Conservation (phyloP, 2,113 vertebrate species). For the Porphyrio hochstetteri region DNA sequence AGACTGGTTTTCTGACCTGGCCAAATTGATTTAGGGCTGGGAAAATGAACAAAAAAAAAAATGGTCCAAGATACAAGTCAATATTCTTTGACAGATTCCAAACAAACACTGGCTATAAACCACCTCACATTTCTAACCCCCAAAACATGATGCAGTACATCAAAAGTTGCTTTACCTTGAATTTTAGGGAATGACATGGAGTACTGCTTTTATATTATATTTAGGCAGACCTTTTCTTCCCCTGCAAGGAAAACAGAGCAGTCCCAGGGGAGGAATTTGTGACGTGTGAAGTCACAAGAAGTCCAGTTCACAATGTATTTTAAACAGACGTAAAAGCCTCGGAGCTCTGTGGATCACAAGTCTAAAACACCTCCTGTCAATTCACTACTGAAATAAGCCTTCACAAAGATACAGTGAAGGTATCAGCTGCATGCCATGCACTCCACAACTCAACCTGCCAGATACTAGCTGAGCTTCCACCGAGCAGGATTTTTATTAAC, state of each 20-base stretch:
- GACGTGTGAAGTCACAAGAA: neutral
- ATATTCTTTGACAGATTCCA: neutral
- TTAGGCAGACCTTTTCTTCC: neutral
- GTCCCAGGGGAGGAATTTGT: neutral
- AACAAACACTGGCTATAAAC: neutral
- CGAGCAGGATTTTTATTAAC: neutral
- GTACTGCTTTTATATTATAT: neutral
- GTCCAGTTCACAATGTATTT: neutral
- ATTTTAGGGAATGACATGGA: neutral
- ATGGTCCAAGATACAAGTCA: neutral
- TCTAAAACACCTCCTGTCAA: neutral
- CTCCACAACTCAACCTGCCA: neutral
- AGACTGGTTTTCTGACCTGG: neutral
- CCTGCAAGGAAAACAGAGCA: neutral
- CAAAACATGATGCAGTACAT: neutral
- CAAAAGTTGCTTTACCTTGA: slow-evolving; percentile 15
- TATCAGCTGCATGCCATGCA: neutral
- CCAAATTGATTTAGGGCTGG: neutral
- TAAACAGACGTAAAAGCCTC: slow-evolving; percentile 1
- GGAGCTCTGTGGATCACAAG: neutral
- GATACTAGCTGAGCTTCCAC: neutral
- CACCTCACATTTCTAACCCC: neutral
- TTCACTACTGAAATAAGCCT: neutral
- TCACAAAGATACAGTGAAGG: neutral
- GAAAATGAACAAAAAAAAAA: neutral